phyloP scores from a whole-genome alignment of 2,797 vertebrate genomes.

The Darevskia nairensis region DNA sequence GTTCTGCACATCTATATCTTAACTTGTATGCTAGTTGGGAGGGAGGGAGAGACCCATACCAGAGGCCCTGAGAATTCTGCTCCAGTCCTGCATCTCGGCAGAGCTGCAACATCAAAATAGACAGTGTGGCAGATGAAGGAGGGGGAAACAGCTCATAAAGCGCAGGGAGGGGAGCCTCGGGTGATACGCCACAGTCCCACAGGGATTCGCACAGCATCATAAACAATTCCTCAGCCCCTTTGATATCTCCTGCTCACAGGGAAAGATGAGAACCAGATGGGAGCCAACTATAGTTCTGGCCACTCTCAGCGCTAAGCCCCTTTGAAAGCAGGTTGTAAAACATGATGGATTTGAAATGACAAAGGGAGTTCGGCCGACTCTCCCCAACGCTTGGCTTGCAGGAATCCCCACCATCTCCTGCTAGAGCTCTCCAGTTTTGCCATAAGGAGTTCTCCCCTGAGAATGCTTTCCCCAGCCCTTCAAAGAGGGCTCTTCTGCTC shows the following conservation, averaged over 20 bases:
- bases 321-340: slow-evolving; percentile 47
- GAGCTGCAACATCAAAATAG: background rate
- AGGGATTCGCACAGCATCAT: slow-evolving; percentile 15
- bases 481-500: background rate
- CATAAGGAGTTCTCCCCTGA: background rate
- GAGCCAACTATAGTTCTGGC: slow-evolving; percentile 4
- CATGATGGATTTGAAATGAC: slow-evolving; percentile 22
- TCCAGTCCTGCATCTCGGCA: background rate
- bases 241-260: slow-evolving; percentile 23
- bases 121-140: background rate
- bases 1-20: background rate
- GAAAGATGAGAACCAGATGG: slow-evolving; percentile 39
- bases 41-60: background rate
- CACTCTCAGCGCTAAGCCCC: slow-evolving; percentile 21
- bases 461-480: background rate
- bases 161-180: background rate
- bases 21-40: background rate
- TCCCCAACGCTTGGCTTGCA: background rate
- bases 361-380: background rate
- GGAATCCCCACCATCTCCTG: background rate
- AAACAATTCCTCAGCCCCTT: slow-evolving; percentile 18
- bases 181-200: slow-evolving; percentile 21
- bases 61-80: background rate
- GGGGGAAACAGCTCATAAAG: slow-evolving; percentile 23
- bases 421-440: background rate